A percentile compares a stretch with the other conserved stretches of the same genome.
Evolutionary conservation across 2,888 invertebrate species (phyloP).

Genomic region (Tetrapedia diversipes): DNA sequence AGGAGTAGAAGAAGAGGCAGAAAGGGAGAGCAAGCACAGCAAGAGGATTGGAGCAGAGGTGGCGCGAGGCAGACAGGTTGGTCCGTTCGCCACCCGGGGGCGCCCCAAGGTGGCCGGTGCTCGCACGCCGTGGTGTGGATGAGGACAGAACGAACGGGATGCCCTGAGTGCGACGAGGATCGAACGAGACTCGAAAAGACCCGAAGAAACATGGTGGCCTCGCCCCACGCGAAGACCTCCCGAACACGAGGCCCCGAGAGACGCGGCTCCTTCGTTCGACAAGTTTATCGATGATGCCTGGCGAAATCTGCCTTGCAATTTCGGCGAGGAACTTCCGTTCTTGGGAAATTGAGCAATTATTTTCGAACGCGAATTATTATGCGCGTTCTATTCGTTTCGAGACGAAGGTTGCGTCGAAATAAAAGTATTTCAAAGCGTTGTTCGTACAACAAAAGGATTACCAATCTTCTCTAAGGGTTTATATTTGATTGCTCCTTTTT

Average conservation of each 20-base stretch:
- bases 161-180: conserved; percentile 56
- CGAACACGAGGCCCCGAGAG: conserved; percentile 70
- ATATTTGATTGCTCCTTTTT: too few relatives aligned
- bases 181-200: conserved; percentile 55
- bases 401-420: background rate
- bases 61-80: conserved; percentile 79
- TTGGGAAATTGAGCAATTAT: background rate
- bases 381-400: background rate
- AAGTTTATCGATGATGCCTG: conserved; percentile 51
- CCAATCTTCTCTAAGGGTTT: too few relatives aligned
- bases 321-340: background rate
- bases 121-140: conserved; percentile 74
- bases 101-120: conserved; percentile 80
- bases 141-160: conserved; percentile 59
- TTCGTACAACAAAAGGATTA: too few relatives aligned
- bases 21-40: conserved; percentile 57
- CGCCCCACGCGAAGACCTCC: conserved; percentile 82
- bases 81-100: conserved; percentile 81
- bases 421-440: background rate
- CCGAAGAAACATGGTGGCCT: conserved; percentile 81
- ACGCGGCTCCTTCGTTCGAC: conserved; percentile 53
- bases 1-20: conserved; percentile 33
- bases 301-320: conserved; percentile 46
- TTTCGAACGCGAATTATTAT: background rate
- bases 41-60: conserved; percentile 70